These are phyloP conservation scores for Drosophila kepulauana DNA, from an alignment of 1,140 invertebrate species.

Conservation along the genomic window DNA sequence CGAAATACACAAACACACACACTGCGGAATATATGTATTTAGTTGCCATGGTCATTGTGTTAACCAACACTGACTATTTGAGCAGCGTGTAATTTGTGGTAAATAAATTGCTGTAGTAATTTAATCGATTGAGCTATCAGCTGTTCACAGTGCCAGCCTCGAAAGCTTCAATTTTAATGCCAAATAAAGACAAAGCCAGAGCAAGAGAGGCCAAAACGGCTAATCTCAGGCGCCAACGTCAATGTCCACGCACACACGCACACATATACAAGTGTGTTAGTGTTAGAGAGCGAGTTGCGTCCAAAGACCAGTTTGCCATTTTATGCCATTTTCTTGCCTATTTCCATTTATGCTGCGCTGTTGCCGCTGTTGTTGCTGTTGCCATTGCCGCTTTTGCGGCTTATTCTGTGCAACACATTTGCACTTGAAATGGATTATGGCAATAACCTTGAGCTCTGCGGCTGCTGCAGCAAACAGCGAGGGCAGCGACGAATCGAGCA, in stretches of 20 bases:
- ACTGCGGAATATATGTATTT: background rate
- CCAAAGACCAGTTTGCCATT: conserved; percentile 44
- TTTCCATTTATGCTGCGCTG: conserved; percentile 52
- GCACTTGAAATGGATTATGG: conserved; percentile 82
- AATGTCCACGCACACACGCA: conserved; percentile 2
- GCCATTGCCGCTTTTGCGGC: conserved; percentile 42
- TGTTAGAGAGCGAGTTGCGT: conserved; percentile 9
- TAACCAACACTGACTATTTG: conserved; percentile 8
- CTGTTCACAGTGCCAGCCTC: conserved; percentile 43
- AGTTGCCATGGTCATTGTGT: conserved; percentile 17
- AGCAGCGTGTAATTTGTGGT: conserved; percentile 44
- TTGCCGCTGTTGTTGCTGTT: conserved; percentile 17
- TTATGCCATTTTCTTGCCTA: conserved; percentile 51
- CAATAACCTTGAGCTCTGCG: conserved; percentile 78
- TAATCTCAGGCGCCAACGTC: conserved; percentile 41
- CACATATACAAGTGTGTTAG: conserved; percentile 1
- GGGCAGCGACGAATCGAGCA: conserved; percentile 51
- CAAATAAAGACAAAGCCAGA: conserved; percentile 52
- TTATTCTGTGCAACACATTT: conserved; percentile 77
- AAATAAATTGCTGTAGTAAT: conserved; percentile 44
- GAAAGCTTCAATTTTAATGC: conserved; percentile 46
- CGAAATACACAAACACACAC: conserved; percentile 1
- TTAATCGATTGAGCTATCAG: conserved; percentile 45
- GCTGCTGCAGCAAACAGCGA: conserved; percentile 50
- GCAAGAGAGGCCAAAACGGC: conserved; percentile 22